A percentile compares a stretch with the other conserved stretches of the same genome.
Conservation (phyloP, 2,797 vertebrate genomes). For the Cygnus olor region DNA sequence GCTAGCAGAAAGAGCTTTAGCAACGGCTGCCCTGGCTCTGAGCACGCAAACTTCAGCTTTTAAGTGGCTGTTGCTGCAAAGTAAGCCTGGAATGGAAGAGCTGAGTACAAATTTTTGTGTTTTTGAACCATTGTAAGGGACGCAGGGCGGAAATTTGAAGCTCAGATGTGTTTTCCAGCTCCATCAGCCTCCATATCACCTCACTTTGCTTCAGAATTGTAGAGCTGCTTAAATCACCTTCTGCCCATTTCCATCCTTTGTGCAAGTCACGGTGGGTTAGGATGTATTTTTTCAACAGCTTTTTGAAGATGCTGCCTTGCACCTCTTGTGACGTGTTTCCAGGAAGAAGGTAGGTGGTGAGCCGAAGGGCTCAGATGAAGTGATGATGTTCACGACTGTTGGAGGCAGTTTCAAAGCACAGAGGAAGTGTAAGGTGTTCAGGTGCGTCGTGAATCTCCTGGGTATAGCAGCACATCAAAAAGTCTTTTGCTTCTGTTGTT, state of each 20-base stretch:
- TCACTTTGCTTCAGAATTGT: background rate
- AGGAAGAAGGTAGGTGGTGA: background rate
- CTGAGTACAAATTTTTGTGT: background rate
- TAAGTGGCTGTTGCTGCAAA: background rate
- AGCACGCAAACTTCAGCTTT: background rate
- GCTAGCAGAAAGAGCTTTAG: background rate
- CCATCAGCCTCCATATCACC: fast-evolving
- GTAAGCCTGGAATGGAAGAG: background rate
- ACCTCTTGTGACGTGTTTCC: background rate
- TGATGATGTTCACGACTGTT: background rate
- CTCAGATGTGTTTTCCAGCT: background rate
- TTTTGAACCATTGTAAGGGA: background rate
- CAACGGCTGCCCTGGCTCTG: background rate
- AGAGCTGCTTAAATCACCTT: background rate
- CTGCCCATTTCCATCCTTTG: background rate
- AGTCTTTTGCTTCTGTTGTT: background rate
- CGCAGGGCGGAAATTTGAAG: background rate
- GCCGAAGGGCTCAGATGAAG: background rate
- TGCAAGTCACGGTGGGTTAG: background rate
- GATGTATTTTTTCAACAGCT: background rate
- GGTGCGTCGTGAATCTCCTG: background rate
- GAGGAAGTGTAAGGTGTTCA: background rate
- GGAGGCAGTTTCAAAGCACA: background rate
- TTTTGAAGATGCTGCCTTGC: background rate
- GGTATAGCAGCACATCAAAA: background rate